Percentiles rank a stretch among this genome's conserved stretches.
Conservation (phyloP, 2,797 vertebrate genomes). For the Dipus sagitta region DNA sequence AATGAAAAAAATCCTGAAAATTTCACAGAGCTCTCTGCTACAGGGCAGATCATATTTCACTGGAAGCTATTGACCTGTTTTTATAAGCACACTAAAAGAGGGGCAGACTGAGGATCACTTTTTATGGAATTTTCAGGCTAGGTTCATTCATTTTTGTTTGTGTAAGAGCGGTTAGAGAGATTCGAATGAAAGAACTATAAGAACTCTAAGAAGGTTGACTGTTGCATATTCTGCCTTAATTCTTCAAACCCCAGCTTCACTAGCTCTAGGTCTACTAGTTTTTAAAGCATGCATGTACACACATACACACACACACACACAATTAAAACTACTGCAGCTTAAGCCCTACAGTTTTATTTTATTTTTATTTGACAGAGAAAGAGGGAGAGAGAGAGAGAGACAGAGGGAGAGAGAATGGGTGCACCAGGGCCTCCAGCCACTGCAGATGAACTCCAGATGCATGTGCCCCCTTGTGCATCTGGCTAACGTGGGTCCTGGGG, state of each 20-base stretch:
- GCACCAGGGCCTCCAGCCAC: no score
- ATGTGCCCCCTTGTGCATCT: no score
- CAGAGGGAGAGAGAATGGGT: no score
- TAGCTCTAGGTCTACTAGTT: conserved; percentile 2
- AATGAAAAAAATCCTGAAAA: conserved; percentile 50
- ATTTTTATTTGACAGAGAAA: no score
- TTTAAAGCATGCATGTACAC: background rate
- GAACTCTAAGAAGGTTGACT: conserved; percentile 71
- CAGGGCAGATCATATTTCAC: conserved; percentile 56
- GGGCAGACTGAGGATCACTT: conserved; percentile 72
- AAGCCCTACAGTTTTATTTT: background rate
- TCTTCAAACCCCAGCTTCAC: conserved; percentile 59
- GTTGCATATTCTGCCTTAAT: conserved; percentile 52
- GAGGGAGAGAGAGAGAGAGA: no score
- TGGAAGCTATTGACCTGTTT: conserved; percentile 59
- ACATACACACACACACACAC: no score
- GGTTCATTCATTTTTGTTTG: conserved; percentile 67
- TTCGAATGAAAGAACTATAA: conserved; percentile 18
- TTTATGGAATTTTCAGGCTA: conserved; percentile 72
- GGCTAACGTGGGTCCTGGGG: no score
- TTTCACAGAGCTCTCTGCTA: conserved; percentile 9
- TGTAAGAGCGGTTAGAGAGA: conserved; percentile 39
- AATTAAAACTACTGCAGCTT: background rate
- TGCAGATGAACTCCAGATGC: no score
- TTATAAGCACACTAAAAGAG: conserved; percentile 64